Percentiles rank a stretch among this genome's conserved stretches.
phyloP scores from a whole-genome alignment of 2,113 vertebrate genomes.

The Halichoerus grypus region DNA sequence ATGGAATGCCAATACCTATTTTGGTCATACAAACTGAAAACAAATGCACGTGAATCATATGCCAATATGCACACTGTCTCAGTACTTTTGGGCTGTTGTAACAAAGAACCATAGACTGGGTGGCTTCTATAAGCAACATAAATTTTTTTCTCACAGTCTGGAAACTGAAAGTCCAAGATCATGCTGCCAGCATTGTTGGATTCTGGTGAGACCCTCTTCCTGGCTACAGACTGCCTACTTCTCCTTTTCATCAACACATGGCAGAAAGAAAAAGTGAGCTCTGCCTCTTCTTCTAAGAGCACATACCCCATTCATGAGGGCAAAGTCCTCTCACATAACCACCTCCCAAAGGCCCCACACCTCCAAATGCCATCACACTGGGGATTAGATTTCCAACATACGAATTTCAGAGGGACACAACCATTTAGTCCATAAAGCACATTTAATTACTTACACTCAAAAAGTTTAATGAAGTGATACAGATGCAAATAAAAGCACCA shows the following conservation, averaged over 20 bases:
- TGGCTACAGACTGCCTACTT: not conserved
- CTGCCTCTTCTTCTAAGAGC: not conserved
- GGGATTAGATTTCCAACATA: not conserved
- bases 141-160: not conserved
- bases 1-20: not conserved
- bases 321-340: not conserved
- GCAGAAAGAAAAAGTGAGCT: not conserved
- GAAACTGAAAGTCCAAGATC: not conserved
- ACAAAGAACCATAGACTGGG: not conserved
- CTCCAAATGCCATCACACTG: not conserved
- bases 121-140: not conserved
- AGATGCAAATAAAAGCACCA: slow-evolving; percentile 6
- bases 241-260: not conserved
- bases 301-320: not conserved
- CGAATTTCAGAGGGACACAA: not conserved
- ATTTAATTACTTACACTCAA: slow-evolving; percentile 29
- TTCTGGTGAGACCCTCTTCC: not conserved
- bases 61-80: not conserved
- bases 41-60: not conserved
- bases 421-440: not conserved
- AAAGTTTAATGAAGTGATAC: slow-evolving; percentile 5
- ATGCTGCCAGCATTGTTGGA: not conserved
- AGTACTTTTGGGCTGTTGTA: not conserved
- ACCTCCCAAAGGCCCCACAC: not conserved
- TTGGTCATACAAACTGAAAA: not conserved